phyloP scores from a whole-genome alignment of 2,113 vertebrate species.

The Verasper variegatus region DNA sequence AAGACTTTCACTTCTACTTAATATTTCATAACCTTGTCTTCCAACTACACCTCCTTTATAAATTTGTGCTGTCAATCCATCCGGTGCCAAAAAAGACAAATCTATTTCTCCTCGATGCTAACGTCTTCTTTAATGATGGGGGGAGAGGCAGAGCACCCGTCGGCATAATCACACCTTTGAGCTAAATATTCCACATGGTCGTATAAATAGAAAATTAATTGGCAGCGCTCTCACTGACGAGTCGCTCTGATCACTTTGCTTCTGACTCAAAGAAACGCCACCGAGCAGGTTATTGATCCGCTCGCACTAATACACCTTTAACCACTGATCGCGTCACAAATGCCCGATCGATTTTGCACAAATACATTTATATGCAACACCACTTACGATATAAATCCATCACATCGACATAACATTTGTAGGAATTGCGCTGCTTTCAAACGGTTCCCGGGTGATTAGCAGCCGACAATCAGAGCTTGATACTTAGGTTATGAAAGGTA shows the following conservation, averaged over 20 bases:
- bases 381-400: constrained; percentile 57
- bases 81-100: constrained; percentile 40
- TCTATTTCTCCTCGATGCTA: constrained; percentile 50
- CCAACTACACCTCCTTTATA: constrained; percentile 57
- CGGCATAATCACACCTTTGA: constrained; percentile 72
- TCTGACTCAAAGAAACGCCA: constrained; percentile 62
- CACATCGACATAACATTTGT: constrained; percentile 72
- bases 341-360: constrained; percentile 56
- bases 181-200: constrained; percentile 42
- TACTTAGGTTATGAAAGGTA: constrained; percentile 15
- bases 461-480: constrained; percentile 50
- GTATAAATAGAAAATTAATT: constrained; percentile 73
- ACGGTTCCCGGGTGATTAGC: constrained; percentile 65
- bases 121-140: constrained; percentile 65
- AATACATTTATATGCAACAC: constrained; percentile 64
- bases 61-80: constrained; percentile 60
- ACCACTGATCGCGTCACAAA: constrained; percentile 56
- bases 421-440: constrained; percentile 64
- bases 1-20: constrained; percentile 64
- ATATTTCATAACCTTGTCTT: constrained; percentile 67
- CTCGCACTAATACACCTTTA: constrained; percentile 49
- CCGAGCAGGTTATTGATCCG: constrained; percentile 59
- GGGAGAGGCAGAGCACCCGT: constrained; percentile 53
- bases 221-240: constrained; percentile 45
- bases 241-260: constrained; percentile 59